These are phyloP conservation scores for Actinostola sp. DNA, from an alignment of 92 coral and sea anemone genomes.

Conservation along the genomic window DNA sequence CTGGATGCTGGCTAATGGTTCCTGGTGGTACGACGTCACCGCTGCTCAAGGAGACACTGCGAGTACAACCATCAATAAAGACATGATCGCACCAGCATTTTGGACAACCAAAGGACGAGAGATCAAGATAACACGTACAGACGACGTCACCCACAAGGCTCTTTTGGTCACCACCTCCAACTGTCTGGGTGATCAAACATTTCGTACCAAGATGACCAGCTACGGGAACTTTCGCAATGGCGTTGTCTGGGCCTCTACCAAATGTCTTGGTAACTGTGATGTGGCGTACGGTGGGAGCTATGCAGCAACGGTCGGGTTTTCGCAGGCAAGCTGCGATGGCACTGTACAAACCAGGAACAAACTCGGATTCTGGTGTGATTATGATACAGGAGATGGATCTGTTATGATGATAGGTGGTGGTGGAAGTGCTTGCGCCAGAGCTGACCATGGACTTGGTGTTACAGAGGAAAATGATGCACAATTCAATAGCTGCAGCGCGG, in stretches of 20 bases:
- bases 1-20: slow-evolving; percentile 69
- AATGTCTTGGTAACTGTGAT: slow-evolving; percentile 57
- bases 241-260: slow-evolving; percentile 46
- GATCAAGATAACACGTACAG: slow-evolving; percentile 67
- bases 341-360: slow-evolving; percentile 22
- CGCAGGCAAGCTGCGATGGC: slow-evolving; percentile 47
- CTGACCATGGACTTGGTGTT: slow-evolving; percentile 74
- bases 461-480: slow-evolving; percentile 41
- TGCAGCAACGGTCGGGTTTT: slow-evolving; percentile 42
- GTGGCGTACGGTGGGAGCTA: slow-evolving; percentile 57
- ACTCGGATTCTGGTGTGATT: slow-evolving; percentile 79
- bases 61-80: slow-evolving; percentile 26
- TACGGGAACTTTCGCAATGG: slow-evolving; percentile 60
- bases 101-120: slow-evolving; percentile 56
- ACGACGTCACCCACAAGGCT: slow-evolving; percentile 59
- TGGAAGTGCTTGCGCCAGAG: slow-evolving; percentile 39
- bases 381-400: slow-evolving; percentile 51
- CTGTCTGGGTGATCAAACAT: slow-evolving; percentile 59
- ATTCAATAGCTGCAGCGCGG: too few relatives aligned
- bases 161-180: slow-evolving; percentile 50
- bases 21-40: slow-evolving; percentile 72
- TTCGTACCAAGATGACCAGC: slow-evolving; percentile 51
- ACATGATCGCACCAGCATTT: slow-evolving; percentile 78
- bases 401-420: slow-evolving; percentile 71
- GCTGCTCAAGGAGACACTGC: slow-evolving; percentile 22